Conservation (phyloP, 2,888 invertebrate genomes). For the Lithodes maja region DNA sequence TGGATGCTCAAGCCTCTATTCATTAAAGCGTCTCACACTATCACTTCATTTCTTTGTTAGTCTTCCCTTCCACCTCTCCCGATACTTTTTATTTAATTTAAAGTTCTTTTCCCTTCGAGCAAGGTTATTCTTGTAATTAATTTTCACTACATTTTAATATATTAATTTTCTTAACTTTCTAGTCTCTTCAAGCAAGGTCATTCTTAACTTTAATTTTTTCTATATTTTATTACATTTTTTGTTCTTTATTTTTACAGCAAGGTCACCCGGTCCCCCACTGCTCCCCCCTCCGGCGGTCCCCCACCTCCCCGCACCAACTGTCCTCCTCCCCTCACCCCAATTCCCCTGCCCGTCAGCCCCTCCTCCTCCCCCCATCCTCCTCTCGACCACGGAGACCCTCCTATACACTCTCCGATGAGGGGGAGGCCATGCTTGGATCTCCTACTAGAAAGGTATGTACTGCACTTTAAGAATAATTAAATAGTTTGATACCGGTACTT, state of each 20-base stretch:
- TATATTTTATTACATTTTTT: no score
- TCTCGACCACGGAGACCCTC: constrained; percentile 51
- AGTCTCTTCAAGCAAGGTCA: no score
- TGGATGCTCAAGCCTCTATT: no score
- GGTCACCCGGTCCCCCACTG: constrained; percentile 51
- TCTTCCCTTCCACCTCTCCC: no score
- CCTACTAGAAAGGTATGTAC: constrained; percentile 69
- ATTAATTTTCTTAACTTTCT: no score
- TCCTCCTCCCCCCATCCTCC: constrained; percentile 16
- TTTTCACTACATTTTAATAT: no score
- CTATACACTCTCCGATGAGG: constrained; percentile 65
- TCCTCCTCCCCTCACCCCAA: constrained; percentile 67
- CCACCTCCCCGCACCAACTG: constrained; percentile 67
- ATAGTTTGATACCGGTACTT: background rate
- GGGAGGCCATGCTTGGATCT: constrained; percentile 56
- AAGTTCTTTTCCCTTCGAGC: no score
- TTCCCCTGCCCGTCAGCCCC: constrained; percentile 40
- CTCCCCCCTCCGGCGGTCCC: constrained; percentile 65
- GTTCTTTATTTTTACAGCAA: background rate
- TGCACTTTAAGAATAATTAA: constrained; percentile 6
- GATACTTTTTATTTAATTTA: no score
- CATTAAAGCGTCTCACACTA: no score
- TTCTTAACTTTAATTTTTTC: no score
- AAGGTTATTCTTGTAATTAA: no score
- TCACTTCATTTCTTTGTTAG: no score